Percentiles rank a stretch among this genome's conserved stretches.
These are phyloP conservation scores for Elegia similella DNA, from an alignment of 2,888 invertebrate species.

Conservation along the genomic window DNA sequence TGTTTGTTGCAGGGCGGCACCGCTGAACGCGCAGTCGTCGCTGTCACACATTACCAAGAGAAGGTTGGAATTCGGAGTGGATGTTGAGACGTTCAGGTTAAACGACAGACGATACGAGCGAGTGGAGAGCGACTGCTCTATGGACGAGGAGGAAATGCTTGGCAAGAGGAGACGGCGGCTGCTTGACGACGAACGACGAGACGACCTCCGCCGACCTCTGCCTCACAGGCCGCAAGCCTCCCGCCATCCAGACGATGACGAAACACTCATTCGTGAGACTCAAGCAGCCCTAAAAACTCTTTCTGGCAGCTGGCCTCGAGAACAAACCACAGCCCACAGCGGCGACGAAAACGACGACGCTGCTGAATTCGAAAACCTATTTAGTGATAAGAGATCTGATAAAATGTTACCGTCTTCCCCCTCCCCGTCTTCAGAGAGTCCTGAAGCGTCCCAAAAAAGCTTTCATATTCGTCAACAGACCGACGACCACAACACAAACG, in stretches of 20 bases:
- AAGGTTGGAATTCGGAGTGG: constrained; percentile 84
- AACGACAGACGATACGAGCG: constrained; percentile 60
- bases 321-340: constrained; percentile 84
- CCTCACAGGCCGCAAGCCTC: constrained; percentile 62
- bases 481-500: constrained; percentile 48
- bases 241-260: constrained; percentile 83
- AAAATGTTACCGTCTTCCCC: constrained; percentile 85
- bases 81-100: constrained; percentile 70
- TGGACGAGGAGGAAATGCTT: constrained; percentile 67
- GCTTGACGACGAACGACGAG: constrained; percentile 67
- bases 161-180: constrained; percentile 71
- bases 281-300: constrained; percentile 93
- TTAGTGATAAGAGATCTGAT: constrained; percentile 89
- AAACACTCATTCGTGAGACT: constrained; percentile 92
- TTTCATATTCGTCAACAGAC: constrained; percentile 73
- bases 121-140: constrained; percentile 64
- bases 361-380: constrained; percentile 91
- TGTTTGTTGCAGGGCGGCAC: constrained; percentile 76
- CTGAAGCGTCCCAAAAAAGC: constrained; percentile 84
- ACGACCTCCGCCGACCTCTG: constrained; percentile 53
- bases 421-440: constrained; percentile 82
- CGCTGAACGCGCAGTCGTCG: constrained; percentile 80
- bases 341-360: constrained; percentile 88
- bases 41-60: constrained; percentile 86
- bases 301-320: constrained; percentile 92